Percentiles rank a stretch among this genome's conserved stretches.
phyloP scores from a whole-genome alignment of 2,113 vertebrate species.

The Bos indicus region DNA sequence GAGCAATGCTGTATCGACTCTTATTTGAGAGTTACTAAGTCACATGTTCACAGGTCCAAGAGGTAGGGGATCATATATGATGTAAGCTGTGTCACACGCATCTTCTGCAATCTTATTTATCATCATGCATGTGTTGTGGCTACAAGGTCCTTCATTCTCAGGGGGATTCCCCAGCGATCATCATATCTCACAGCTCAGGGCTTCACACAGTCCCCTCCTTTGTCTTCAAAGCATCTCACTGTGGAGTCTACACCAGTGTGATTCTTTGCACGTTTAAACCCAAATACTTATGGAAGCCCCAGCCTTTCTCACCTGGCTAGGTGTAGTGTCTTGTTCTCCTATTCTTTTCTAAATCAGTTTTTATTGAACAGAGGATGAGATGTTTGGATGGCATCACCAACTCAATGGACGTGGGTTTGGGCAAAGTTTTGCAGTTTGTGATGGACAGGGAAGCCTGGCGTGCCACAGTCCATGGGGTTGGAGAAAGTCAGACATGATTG shows the following conservation, averaged over 20 bases:
- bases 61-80: accelerated
- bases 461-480: accelerated
- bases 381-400: background rate
- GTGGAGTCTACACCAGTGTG: background rate
- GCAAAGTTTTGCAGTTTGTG: background rate
- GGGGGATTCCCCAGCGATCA: background rate
- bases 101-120: background rate
- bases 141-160: background rate
- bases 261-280: too few species aligned
- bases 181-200: background rate
- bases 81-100: accelerated
- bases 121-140: background rate
- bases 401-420: background rate
- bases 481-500: accelerated
- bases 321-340: too few species aligned
- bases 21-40: background rate
- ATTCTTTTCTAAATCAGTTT: background rate
- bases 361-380: background rate
- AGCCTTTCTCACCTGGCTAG: background rate
- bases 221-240: background rate
- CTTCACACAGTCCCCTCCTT: background rate
- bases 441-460: background rate
- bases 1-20: accelerated
- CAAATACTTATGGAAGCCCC: background rate
- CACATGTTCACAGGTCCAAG: background rate